Conservation (phyloP, 2,113 vertebrate genomes). For the Boleophthalmus pectinirostris region DNA sequence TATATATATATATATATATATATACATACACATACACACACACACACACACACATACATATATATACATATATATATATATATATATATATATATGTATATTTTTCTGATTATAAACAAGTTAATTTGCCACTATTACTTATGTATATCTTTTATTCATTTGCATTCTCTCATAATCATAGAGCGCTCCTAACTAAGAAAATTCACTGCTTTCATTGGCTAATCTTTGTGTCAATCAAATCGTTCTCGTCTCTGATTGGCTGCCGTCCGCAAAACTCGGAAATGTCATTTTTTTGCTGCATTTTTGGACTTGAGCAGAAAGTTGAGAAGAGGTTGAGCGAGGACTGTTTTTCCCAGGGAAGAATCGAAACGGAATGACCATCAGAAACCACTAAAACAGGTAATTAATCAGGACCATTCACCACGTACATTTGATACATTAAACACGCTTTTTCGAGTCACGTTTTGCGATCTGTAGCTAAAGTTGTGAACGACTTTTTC, state of each 20-base stretch:
- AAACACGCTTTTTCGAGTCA: not conserved
- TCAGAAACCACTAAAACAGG: slow-evolving; percentile 45
- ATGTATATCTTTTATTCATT: too few species aligned
- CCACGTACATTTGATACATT: not conserved
- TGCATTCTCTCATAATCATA: too few species aligned
- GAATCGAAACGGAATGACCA: slow-evolving; percentile 38
- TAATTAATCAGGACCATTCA: not conserved
- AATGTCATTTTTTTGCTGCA: slow-evolving; percentile 46
- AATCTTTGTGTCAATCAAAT: not conserved
- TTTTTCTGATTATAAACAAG: too few species aligned
- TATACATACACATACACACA: too few species aligned
- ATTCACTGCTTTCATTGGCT: slow-evolving; percentile 40
- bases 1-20: too few species aligned
- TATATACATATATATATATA: too few species aligned
- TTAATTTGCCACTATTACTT: too few species aligned
- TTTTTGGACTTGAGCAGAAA: slow-evolving; percentile 53
- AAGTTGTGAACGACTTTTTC: slow-evolving; percentile 13
- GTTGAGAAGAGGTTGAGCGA: slow-evolving; percentile 27
- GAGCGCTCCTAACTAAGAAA: too few species aligned
- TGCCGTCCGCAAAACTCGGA: slow-evolving; percentile 21
- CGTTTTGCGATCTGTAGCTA: not conserved
- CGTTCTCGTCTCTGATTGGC: slow-evolving; percentile 43
- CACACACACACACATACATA: too few species aligned
- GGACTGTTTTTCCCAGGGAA: slow-evolving; percentile 14
- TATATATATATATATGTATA: too few species aligned